phyloP scores from a whole-genome alignment of 2,888 invertebrate genomes.

The Cataglyphis altisquamis region DNA sequence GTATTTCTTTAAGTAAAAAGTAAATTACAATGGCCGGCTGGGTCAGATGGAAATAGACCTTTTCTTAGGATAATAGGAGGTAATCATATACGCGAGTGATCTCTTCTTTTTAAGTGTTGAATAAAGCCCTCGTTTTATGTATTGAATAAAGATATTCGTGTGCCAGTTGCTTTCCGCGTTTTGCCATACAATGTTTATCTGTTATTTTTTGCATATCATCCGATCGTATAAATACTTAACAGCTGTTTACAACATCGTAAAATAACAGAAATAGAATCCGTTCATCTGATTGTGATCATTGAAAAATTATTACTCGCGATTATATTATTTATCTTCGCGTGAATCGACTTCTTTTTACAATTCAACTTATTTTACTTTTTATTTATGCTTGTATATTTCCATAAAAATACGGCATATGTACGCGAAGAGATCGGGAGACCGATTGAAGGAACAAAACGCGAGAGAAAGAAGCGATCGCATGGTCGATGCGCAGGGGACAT shows the following conservation, averaged over 20 bases:
- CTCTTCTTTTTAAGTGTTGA: slow-evolving; percentile 8
- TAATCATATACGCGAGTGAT: neutral
- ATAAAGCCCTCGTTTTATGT: neutral
- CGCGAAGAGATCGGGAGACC: neutral
- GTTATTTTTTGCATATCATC: neutral
- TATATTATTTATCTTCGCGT: neutral
- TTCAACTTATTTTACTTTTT: neutral
- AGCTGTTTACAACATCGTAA: slow-evolving; percentile 8
- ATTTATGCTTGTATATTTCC: neutral
- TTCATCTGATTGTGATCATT: neutral
- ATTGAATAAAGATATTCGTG: neutral
- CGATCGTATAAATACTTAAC: neutral
- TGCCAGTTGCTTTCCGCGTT: neutral
- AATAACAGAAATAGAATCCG: neutral
- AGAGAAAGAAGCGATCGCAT: neutral
- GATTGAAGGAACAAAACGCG: neutral
- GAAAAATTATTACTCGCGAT: slow-evolving; percentile 16
- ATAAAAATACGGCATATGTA: neutral
- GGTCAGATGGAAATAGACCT: neutral
- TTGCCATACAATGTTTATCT: neutral
- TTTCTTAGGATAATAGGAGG: slow-evolving; percentile 3
- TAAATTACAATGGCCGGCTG: neutral
- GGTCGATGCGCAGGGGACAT: slow-evolving; percentile 4
- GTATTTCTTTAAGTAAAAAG: neutral
- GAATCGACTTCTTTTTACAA: too few species aligned